Conservation (phyloP, 2,797 vertebrate species). For the Chromobotia macracanthus region DNA sequence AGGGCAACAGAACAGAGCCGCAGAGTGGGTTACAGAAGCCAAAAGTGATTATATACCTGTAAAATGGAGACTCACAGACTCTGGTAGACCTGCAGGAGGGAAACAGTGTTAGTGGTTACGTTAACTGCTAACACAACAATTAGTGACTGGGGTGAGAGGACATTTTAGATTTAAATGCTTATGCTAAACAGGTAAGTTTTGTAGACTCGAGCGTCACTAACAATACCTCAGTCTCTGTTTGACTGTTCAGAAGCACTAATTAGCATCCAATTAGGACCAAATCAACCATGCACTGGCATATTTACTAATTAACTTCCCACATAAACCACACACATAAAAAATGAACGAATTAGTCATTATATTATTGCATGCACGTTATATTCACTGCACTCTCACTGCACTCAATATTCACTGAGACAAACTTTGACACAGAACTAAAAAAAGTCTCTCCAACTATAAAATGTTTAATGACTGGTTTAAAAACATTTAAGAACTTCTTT, state of each 20-base stretch:
- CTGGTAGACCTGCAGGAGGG: conserved; percentile 80
- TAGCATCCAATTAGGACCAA: conserved; percentile 4
- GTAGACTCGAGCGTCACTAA: neutral
- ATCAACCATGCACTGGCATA: conserved; percentile 19
- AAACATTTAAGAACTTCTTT: too few species aligned
- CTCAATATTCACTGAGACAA: too few species aligned
- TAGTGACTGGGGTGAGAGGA: conserved; percentile 14
- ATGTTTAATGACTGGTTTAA: too few species aligned
- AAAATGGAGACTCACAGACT: conserved; percentile 83
- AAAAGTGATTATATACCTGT: conserved; percentile 76
- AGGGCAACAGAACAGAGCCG: conserved; percentile 6
- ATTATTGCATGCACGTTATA: neutral
- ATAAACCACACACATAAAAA: neutral
- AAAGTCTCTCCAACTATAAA: too few species aligned
- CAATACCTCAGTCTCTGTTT: neutral
- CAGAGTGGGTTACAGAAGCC: conserved; percentile 15
- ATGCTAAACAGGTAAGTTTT: conserved; percentile 18
- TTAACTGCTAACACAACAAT: neutral
- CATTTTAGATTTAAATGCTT: conserved; percentile 5
- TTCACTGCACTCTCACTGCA: neutral
- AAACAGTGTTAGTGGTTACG: conserved; percentile 58
- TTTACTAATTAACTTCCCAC: conserved; percentile 13
- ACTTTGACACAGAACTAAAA: neutral
- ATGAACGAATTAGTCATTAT: neutral
- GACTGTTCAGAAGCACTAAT: conserved; percentile 11